These are phyloP conservation scores for Agrochola lota DNA, from an alignment of 2,888 invertebrate genomes.

Conservation along the genomic window DNA sequence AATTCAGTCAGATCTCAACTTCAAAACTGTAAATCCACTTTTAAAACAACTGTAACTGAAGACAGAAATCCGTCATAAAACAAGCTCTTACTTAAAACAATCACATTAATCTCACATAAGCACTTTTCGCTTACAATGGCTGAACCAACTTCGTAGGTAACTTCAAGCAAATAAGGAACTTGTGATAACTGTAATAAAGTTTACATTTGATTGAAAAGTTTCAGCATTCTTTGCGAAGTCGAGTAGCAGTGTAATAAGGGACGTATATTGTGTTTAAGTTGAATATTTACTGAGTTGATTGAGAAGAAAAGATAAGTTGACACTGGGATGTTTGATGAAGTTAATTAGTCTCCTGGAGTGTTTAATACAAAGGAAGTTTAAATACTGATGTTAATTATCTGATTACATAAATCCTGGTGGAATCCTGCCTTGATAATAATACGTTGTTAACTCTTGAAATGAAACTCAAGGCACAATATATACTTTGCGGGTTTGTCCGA, in stretches of 20 bases:
- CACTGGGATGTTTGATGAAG: constrained; percentile 10
- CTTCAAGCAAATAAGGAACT: constrained; percentile 44
- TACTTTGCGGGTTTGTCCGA: too few species aligned
- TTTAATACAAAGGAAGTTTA: constrained; percentile 7
- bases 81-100: constrained; percentile 40
- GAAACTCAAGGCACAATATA: too few species aligned
- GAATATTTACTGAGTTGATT: constrained; percentile 46
- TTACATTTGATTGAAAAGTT: constrained; percentile 44
- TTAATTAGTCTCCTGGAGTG: constrained; percentile 28
- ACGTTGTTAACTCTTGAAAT: not conserved
- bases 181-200: constrained; percentile 18
- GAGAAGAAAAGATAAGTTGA: constrained; percentile 16
- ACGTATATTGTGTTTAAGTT: constrained; percentile 26
- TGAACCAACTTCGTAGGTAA: constrained; percentile 36
- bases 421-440: not conserved
- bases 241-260: constrained; percentile 13
- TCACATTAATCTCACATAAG: constrained; percentile 33
- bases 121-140: constrained; percentile 6
- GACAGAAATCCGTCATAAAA: constrained; percentile 14
- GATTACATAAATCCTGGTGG: not conserved
- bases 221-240: constrained; percentile 18
- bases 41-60: constrained; percentile 20
- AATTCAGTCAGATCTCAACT: not conserved
- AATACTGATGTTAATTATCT: constrained; percentile 22
- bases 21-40: not conserved